These are phyloP conservation scores for Clarias gariepinus DNA, from an alignment of 2,113 vertebrate species.

Conservation along the genomic window DNA sequence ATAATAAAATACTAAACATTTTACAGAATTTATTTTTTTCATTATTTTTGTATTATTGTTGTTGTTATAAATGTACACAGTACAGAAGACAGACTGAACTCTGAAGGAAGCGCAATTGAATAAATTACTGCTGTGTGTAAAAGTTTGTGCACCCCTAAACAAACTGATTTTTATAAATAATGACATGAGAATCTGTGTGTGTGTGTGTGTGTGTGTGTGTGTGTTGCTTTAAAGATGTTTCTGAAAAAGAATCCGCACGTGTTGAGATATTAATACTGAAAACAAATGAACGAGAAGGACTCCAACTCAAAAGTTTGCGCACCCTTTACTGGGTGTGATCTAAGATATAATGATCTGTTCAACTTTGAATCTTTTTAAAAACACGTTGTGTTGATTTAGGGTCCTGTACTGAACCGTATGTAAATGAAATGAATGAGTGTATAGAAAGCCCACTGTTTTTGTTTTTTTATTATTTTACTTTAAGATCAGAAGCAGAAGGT, in stretches of 20 bases:
- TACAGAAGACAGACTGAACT: neutral
- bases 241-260: too few relatives aligned
- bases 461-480: too few relatives aligned
- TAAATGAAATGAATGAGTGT: too few relatives aligned
- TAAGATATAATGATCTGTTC: neutral
- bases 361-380: neutral
- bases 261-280: neutral
- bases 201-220: too few relatives aligned
- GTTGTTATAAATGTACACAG: too few relatives aligned
- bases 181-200: too few relatives aligned
- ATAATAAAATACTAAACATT: neutral
- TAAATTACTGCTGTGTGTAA: neutral
- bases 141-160: neutral
- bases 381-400: neutral
- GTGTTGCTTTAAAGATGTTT: neutral
- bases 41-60: neutral
- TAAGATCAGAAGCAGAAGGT: too few relatives aligned
- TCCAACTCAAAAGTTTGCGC: neutral
- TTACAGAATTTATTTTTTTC: too few relatives aligned
- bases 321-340: neutral
- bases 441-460: too few relatives aligned
- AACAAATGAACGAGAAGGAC: neutral
- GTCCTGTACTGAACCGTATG: neutral
- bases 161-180: neutral
- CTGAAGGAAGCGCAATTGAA: neutral